phyloP scores from a whole-genome alignment of 2,113 vertebrate genomes.

The Thamnaconus septentrionalis region DNA sequence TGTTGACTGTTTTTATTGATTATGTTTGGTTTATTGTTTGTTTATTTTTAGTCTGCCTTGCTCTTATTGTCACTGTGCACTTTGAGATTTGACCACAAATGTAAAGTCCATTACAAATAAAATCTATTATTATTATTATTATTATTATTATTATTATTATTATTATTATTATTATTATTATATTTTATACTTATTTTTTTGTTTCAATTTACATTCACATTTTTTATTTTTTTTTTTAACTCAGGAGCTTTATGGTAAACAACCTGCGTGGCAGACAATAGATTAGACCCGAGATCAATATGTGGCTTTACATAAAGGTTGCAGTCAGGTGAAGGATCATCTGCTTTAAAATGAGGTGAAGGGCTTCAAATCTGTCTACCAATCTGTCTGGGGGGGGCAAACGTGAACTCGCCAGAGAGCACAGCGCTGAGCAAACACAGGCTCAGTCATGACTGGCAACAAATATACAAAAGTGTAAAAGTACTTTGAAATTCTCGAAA shows the following conservation, averaged over 20 bases:
- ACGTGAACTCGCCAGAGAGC: constrained; percentile 18
- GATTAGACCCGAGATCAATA: constrained; percentile 20
- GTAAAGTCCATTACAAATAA: too few species aligned
- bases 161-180: too few species aligned
- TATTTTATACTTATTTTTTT: too few species aligned
- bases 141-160: too few species aligned
- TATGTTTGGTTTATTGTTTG: too few species aligned
- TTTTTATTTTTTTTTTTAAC: neutral
- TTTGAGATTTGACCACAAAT: too few species aligned
- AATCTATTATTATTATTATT: too few species aligned
- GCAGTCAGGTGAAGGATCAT: constrained; percentile 69
- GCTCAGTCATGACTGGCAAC: too few species aligned
- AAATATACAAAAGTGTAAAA: neutral
- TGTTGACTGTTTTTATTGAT: too few species aligned
- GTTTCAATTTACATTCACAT: neutral
- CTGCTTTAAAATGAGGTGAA: constrained; percentile 52
- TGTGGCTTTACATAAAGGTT: constrained; percentile 60
- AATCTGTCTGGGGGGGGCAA: constrained; percentile 45
- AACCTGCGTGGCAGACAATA: neutral
- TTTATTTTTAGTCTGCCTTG: too few species aligned
- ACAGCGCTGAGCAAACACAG: neutral
- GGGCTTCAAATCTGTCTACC: constrained; percentile 21
- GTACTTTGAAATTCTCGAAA: too few species aligned
- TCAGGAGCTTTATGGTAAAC: neutral
- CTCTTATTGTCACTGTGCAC: too few species aligned